These are phyloP conservation scores for Dascyllus trimaculatus DNA, from an alignment of 2,113 vertebrate species.

Conservation along the genomic window DNA sequence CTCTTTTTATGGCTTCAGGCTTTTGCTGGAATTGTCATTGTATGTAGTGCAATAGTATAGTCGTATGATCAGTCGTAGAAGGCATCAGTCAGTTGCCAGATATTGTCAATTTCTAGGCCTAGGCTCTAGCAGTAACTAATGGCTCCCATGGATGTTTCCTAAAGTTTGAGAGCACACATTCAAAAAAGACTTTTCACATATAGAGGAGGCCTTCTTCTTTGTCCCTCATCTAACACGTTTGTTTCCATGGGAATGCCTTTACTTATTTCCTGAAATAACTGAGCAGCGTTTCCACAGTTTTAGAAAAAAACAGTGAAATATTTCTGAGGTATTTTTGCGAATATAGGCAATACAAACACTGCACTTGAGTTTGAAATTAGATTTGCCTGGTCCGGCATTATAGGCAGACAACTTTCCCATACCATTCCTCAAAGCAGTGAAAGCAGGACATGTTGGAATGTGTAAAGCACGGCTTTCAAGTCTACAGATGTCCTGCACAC, in stretches of 20 bases:
- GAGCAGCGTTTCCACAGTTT: neutral
- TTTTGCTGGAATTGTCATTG: too few species aligned
- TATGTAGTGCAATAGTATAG: too few species aligned
- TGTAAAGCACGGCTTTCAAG: slow-evolving; percentile 74
- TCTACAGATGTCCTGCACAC: slow-evolving; percentile 87
- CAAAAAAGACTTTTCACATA: neutral
- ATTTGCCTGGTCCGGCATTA: slow-evolving; percentile 6
- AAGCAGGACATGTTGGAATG: slow-evolving; percentile 73
- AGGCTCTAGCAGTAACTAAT: neutral
- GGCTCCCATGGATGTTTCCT: neutral
- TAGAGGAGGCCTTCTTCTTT: slow-evolving; percentile 11
- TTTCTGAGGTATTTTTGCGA: slow-evolving; percentile 35
- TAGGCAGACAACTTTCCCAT: slow-evolving; percentile 66
- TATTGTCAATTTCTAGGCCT: neutral
- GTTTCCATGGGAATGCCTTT: slow-evolving; percentile 14
- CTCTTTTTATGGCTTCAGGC: neutral
- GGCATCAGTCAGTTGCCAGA: neutral
- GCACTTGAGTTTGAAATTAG: neutral
- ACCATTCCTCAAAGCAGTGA: slow-evolving; percentile 57
- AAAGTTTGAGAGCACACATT: neutral
- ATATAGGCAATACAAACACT: slow-evolving; percentile 18
- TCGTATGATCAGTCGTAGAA: too few species aligned
- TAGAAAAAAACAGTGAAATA: slow-evolving; percentile 5
- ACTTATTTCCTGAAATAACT: neutral
- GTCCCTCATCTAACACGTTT: neutral